Evolutionary conservation across 2,113 vertebrate species (phyloP), one percentile per base, ranked within the genome.

Genomic region (Glareola pratincola): DNA sequence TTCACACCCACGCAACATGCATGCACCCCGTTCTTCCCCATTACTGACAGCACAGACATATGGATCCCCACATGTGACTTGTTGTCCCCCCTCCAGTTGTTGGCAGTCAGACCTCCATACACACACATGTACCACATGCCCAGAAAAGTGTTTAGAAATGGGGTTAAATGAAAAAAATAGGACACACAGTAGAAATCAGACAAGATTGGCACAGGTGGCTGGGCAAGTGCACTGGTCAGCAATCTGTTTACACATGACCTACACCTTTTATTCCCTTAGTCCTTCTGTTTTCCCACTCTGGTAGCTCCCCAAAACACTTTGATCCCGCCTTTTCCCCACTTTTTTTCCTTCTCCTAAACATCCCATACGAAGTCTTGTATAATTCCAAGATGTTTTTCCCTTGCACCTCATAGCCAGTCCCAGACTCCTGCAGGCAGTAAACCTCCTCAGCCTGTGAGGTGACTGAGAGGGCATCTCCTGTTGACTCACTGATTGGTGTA

Each of bases 41-140:
- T 5, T 64, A 36, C 14, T 60, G 53, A 27, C 14, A 45, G 24
- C 10, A 32, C 26, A 48, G 60, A 18, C 24, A 20, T 22, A 9
- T 0, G 0, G 13, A 18, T 6, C 1, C 7, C 4, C 2, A 23
- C 5, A 4, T 5, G 7, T 0, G 1, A 50, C 32, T 34, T 71
- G 7, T 19, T 63, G 14, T 16, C 6, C 8, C 22, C 45, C 6
- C 34, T 73, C 7, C 24, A 8, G 17, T 37, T 47, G 7, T 37
- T 71, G 18, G 5, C 27, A 12, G 16, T 66, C 45, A 83, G n/a
- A 71, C 16, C 8, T 75, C 9, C 32, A 45, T 13, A n/a, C 4
- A 39, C 18, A 37, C 9, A n/a, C 4, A 11, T 5, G 12, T 9
- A 47, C 5, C 20, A 14, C 7, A 39, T 59, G 32, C 11, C 4